These are phyloP conservation scores for Anniella stebbinsi DNA, from an alignment of 2,797 vertebrate species.

Conservation along the genomic window DNA sequence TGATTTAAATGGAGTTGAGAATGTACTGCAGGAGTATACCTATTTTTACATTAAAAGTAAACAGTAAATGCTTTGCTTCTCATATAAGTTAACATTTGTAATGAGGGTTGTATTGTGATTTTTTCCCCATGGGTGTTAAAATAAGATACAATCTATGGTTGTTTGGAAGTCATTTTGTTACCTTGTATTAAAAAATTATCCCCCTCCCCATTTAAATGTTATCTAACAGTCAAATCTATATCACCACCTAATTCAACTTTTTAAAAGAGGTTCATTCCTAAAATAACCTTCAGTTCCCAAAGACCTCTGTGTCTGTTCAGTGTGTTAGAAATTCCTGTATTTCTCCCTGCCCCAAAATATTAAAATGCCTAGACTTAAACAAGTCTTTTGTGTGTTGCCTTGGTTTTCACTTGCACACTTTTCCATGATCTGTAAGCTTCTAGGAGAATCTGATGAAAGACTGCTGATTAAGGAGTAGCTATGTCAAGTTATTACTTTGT, in stretches of 20 bases:
- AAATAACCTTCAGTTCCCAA: slow-evolving; percentile 9
- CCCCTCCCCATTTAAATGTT: background rate
- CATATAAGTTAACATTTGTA: slow-evolving; percentile 58
- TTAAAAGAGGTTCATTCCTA: background rate
- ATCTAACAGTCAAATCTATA: slow-evolving; percentile 10
- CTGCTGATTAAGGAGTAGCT: slow-evolving; percentile 33
- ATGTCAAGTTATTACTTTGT: slow-evolving; percentile 19
- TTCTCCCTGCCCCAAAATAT: background rate
- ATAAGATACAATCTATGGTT: slow-evolving; percentile 27
- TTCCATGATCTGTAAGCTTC: background rate
- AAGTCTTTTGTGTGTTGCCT: slow-evolving; percentile 14
- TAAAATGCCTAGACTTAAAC: slow-evolving; percentile 2
- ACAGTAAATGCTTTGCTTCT: slow-evolving; percentile 67
- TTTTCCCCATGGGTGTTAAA: slow-evolving; percentile 41
- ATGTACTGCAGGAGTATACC: slow-evolving; percentile 74
- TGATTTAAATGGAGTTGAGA: slow-evolving; percentile 28
- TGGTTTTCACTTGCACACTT: slow-evolving; percentile 13
- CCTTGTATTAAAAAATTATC: background rate
- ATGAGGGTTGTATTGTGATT: slow-evolving; percentile 47
- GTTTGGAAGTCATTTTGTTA: slow-evolving; percentile 33
- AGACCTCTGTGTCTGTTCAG: background rate
- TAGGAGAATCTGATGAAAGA: background rate
- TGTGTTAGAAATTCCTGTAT: slow-evolving; percentile 33
- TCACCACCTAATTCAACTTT: background rate
- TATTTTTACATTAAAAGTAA: slow-evolving; percentile 74